Base-by-base conservation (phyloP, 2,888 invertebrate genomes). In the Baronia brevicornis region DNA sequence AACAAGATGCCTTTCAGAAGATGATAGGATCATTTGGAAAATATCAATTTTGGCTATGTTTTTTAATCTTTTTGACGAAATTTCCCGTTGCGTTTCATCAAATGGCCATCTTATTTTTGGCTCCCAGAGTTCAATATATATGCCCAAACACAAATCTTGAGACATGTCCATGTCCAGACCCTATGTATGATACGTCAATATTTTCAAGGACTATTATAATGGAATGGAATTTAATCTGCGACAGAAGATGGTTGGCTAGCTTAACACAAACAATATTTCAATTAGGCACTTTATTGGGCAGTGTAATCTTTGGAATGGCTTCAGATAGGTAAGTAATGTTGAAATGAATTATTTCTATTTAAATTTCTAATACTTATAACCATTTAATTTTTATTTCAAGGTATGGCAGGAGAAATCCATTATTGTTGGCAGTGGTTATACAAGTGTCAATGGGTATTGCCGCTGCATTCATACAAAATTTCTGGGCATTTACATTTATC, bases 181-280 rank as follows among this genome's bases (percentile, higher is more conserved):
- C 89, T 37, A 62, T 79, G 4, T 92, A 88, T 51, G 87, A 93
- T 54, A 88, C 82, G 28, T 87, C 86, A 24, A 59, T 88, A 37
- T 93, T 93, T 58, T 71, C 86, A 1, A 87, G 88, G 44, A 92
- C 92, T 0, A 91, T 93, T 8, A 84, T 87, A 36, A 89, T 89
- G 33, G 88, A 93, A 86, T 94, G 92, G 91, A 82, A 90, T 60
- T 78, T 94, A 39, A 90, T 93, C 11, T 93, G 93, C 60, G 85
- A 86, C 2, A 85, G 72, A 22, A 78, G 80, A 27, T 88, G 89
- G 70, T 66, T 91, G 39, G 84, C 88, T 2, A 90, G 90, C 54
- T 75, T 92, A 12, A 89, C 90, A 0, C 93, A 93, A 67, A 90
- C 90, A 3, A 64, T 91, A 34, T 90, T 92, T 36, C 93, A 93